Evolutionary conservation across 2,888 invertebrate species (phyloP), one percentile per base, ranked within the genome.

Genomic region (Ypsolopha sequella): DNA sequence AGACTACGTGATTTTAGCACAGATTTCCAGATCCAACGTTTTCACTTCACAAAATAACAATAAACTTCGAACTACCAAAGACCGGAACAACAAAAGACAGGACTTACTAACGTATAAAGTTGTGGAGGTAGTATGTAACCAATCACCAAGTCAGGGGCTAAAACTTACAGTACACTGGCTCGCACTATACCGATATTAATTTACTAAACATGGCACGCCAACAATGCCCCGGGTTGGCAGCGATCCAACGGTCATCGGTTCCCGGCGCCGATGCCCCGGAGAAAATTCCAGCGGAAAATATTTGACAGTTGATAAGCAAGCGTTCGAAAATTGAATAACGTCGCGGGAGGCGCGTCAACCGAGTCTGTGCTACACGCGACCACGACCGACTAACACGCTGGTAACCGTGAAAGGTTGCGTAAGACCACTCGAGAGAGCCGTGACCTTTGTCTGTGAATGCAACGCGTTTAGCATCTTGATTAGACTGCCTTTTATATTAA

Each of bases 141-240:
- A 47, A 47, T 47, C 47, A 47, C 47, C 36, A 11, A 36, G 14
- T n/a, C 36, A 13, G 43, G 11, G 14, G 47, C 14, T 14, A 47
- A 36, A 47, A 47, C 47, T 47, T 47, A 14, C 47, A 36, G 13
- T 11, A 13, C 43, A 14, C 43, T 43, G 43, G 63, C 63, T 57
- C 24, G 65, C 66, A 70, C 64, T 67, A 75, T 70, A 75, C 65
- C 66, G 68, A 74, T 80, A 80, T 80, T 80, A 80, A 80, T 80
- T 79, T 75, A 80, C 71, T 73, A 49, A 72, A 73, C 74, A 73
- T 72, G 69, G 66, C 69, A 55, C 62, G 60, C 67, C 70, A 70
- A 76, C 78, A 74, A 74, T 74, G 73, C 77, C 71, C 65, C 64
- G 63, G 63, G 64, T 68, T 80, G 81, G 81, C 81, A 73, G 66